Evolutionary conservation across 2,113 vertebrate genomes (phyloP).

Genomic region (Calidris pygmaea): DNA sequence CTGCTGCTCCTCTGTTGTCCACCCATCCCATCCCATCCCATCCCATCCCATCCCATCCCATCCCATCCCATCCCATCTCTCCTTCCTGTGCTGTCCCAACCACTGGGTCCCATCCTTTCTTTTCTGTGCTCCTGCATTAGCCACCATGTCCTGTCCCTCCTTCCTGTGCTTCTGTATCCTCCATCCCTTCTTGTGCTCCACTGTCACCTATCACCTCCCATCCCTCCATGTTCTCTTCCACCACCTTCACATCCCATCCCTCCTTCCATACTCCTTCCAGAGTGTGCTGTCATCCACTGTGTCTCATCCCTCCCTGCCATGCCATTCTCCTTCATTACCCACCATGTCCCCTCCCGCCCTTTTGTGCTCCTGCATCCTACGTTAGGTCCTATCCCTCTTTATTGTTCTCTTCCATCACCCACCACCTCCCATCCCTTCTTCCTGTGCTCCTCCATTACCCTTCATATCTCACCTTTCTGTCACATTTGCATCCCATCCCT

Average conservation of each 20-base stretch:
- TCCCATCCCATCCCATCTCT: background rate
- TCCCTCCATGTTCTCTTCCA: background rate
- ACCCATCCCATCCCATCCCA: no score
- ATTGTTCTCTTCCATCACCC: background rate
- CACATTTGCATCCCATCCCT: background rate
- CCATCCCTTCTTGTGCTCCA: background rate
- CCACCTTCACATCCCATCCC: background rate
- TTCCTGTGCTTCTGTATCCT: background rate
- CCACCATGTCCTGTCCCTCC: background rate
- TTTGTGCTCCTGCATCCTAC: background rate
- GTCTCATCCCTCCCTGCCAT: background rate
- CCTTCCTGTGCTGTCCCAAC: background rate
- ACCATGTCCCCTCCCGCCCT: background rate
- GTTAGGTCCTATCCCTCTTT: background rate
- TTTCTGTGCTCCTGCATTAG: background rate
- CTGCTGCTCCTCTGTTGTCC: accelerated
- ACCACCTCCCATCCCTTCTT: background rate
- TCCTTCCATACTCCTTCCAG: background rate
- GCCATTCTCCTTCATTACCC: background rate
- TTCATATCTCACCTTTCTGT: background rate
- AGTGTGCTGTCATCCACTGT: background rate
- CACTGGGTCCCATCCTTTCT: background rate
- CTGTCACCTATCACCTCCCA: background rate
- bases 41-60: no score
- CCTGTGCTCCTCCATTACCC: background rate